Evolutionary conservation across 2,113 vertebrate genomes (phyloP), one percentile per base, ranked within the genome.

Genomic region (Suricata suricatta): DNA sequence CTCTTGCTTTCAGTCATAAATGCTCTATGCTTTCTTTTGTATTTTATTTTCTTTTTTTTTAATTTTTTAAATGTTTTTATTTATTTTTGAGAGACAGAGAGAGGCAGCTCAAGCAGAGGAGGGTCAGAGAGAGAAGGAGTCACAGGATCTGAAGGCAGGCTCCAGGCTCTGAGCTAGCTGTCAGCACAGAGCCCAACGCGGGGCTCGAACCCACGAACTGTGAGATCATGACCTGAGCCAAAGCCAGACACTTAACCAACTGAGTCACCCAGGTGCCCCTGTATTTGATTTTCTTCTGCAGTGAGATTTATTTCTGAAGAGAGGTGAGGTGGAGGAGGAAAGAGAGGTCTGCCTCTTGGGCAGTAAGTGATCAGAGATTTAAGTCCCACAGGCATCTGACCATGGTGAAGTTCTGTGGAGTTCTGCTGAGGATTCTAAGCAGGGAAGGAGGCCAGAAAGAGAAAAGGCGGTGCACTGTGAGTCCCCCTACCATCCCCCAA

Each of bases 231-330:
- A 41, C 41, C 3, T 41, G 41, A 41, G 41, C 41, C 41, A 5
- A 41, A 41, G 41, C 41, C 41, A 41, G 41, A 41, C 41, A 41
- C 41, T 41, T 41, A 41, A 41, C 41, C 41, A 41, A 4, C 41
- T 41, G 41, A 41, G 41, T 5, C 41, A 41, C 41, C 41, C 41
- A 41, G 41, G 41, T 5, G 5, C 41, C 41, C 41, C 41, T 41
- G 41, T 41, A 17, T 79, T 44, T 52, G 44, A 64, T 77, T 82
- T 82, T 80, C 72, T 68, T 60, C 35, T 86, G 52, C 11, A 15
- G 66, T 87, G 68, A 80, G 87, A 44, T 95, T 79, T 90, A 92
- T 88, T 87, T 96, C 77, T 60, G 60, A 82, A 74, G 83, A 44
- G 44, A 66, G 7, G 12, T 38, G 6, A 74, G n/a, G 35, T 52